These are phyloP conservation scores for Drosophila nr. fundita DNA, from an alignment of 2,888 invertebrate species.

Conservation along the genomic window DNA sequence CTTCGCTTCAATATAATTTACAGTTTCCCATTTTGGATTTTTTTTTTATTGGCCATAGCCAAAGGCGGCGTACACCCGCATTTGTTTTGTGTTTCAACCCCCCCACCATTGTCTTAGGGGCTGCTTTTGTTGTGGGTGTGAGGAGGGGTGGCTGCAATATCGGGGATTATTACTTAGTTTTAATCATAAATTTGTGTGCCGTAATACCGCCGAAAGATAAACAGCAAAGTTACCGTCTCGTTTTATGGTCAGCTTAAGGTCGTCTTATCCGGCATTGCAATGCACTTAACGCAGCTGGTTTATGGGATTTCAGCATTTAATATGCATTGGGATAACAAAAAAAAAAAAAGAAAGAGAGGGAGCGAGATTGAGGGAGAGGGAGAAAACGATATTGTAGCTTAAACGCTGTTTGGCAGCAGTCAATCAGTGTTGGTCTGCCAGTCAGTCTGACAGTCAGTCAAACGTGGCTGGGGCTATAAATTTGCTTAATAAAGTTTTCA, in stretches of 20 bases:
- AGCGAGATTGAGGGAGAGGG: neutral
- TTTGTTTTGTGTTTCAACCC: slow-evolving; percentile 10
- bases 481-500: slow-evolving; percentile 74
- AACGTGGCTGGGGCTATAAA: slow-evolving; percentile 49
- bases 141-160: slow-evolving; percentile 3
- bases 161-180: slow-evolving; percentile 63
- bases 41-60: slow-evolving; percentile 18
- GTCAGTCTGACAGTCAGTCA: slow-evolving; percentile 5
- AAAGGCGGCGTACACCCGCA: slow-evolving; percentile 7
- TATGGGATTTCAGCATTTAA: slow-evolving; percentile 36
- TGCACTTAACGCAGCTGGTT: slow-evolving; percentile 45
- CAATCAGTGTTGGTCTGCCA: slow-evolving; percentile 34
- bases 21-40: slow-evolving; percentile 32
- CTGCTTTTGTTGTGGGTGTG: neutral
- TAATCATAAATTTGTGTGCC: slow-evolving; percentile 61
- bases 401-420: slow-evolving; percentile 24
- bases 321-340: slow-evolving; percentile 24
- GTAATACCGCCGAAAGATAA: slow-evolving; percentile 37
- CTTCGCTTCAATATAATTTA: slow-evolving; percentile 43
- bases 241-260: slow-evolving; percentile 45
- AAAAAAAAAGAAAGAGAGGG: neutral
- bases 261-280: slow-evolving; percentile 28
- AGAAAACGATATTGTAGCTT: slow-evolving; percentile 10
- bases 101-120: slow-evolving; percentile 7
- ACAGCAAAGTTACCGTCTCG: slow-evolving; percentile 36